Conservation (phyloP, 1,140 invertebrate species). For the Papilio polytes region DNA sequence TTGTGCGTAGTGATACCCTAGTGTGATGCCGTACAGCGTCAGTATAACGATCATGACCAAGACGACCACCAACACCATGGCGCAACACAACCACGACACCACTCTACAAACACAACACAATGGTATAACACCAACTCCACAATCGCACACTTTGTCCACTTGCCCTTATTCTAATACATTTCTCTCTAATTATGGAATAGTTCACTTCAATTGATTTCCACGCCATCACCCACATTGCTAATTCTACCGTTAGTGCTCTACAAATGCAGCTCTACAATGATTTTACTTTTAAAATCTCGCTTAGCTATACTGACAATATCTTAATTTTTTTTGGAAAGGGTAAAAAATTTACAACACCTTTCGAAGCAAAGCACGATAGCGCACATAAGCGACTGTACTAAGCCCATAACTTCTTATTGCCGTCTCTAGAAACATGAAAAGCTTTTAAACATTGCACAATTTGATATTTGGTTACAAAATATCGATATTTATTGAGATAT, state of each 20-base stretch:
- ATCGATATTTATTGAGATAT: conserved; percentile 29
- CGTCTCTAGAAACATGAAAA: conserved; percentile 35
- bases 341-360: conserved; percentile 56
- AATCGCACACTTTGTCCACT: not conserved
- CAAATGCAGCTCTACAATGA: not conserved
- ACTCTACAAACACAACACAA: conserved; percentile 55
- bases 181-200: too few species aligned
- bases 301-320: not conserved
- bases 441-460: conserved; percentile 38
- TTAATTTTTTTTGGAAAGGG: conserved; percentile 34
- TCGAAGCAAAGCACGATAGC: conserved; percentile 67
- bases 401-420: conserved; percentile 57
- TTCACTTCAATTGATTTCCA: too few species aligned
- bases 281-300: too few species aligned
- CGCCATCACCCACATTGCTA: too few species aligned
- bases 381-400: conserved; percentile 73
- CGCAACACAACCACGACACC: conserved; percentile 74
- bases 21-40: conserved; percentile 74
- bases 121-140: not conserved
- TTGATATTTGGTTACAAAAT: conserved; percentile 5
- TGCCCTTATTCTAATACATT: too few species aligned
- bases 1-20: conserved; percentile 77
- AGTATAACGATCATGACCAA: conserved; percentile 69
- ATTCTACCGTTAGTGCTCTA: not conserved
- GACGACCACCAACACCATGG: conserved; percentile 69